Conservation (phyloP, 2,888 invertebrate species). For the Zaprionus obscuricornis region DNA sequence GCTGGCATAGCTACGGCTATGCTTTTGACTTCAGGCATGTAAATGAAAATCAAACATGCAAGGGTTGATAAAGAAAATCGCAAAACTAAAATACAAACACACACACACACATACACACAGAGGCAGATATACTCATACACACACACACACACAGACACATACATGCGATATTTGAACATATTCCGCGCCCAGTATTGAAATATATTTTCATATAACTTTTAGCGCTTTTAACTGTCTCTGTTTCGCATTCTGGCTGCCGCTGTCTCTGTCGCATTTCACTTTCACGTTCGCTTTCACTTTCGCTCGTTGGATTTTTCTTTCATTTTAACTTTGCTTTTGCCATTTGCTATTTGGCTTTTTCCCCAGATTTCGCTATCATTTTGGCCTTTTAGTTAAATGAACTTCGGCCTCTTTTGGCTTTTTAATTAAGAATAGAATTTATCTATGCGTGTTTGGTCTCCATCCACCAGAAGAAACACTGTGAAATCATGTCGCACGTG, state of each 20-base stretch:
- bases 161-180: slow-evolving; percentile 11
- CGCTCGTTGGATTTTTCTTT: slow-evolving; percentile 44
- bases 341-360: slow-evolving; percentile 39
- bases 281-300: slow-evolving; percentile 25
- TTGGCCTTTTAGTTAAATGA: slow-evolving; percentile 58
- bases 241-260: slow-evolving; percentile 2
- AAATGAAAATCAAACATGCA: slow-evolving; percentile 84
- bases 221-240: slow-evolving; percentile 29
- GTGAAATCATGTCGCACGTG: slow-evolving; percentile 67
- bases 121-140: not conserved
- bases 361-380: slow-evolving; percentile 48
- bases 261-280: slow-evolving; percentile 23
- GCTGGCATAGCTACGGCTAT: slow-evolving; percentile 8
- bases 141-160: slow-evolving; percentile 4
- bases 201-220: slow-evolving; percentile 67
- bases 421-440: slow-evolving; percentile 71
- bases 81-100: slow-evolving; percentile 61
- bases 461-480: not conserved
- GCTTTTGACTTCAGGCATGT: too few relatives aligned
- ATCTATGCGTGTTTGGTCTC: slow-evolving; percentile 53
- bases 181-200: slow-evolving; percentile 70
- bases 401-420: slow-evolving; percentile 43
- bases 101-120: slow-evolving; percentile 11
- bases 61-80: slow-evolving; percentile 81
- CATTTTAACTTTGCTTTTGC: slow-evolving; percentile 24